Percentiles rank a stretch among this genome's conserved stretches.
These are phyloP conservation scores for Caenorhabditis brenneri DNA, from an alignment of 1,140 invertebrate species.

Conservation along the genomic window DNA sequence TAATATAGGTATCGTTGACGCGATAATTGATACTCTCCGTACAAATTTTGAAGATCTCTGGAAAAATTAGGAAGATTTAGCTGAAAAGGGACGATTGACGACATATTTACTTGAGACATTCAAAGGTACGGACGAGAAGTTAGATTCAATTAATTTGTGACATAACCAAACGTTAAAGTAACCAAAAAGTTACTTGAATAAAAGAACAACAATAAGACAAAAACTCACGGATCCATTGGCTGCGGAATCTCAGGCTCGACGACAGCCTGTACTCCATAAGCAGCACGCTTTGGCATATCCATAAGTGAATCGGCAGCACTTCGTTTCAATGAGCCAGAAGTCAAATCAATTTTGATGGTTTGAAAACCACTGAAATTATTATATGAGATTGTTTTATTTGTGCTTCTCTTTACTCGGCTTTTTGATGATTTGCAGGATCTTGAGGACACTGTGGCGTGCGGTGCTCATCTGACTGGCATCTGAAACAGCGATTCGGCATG, in stretches of 20 bases:
- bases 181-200: too few species aligned
- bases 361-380: constrained; percentile 19
- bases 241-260: constrained; percentile 66
- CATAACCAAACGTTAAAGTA: too few species aligned
- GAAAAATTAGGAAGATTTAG: constrained; percentile 38
- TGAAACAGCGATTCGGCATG: constrained; percentile 66
- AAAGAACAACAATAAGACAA: constrained; percentile 18
- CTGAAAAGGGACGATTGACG: not conserved
- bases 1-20: constrained; percentile 65
- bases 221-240: constrained; percentile 63
- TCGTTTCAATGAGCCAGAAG: constrained; percentile 21
- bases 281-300: not conserved
- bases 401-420: too few species aligned
- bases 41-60: constrained; percentile 64
- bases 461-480: constrained; percentile 66
- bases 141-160: too few species aligned
- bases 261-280: not conserved
- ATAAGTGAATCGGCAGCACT: not conserved
- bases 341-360: constrained; percentile 45
- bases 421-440: constrained; percentile 56
- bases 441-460: constrained; percentile 68
- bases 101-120: not conserved
- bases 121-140: too few species aligned
- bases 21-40: constrained; percentile 65
- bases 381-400: too few species aligned